Evolutionary conservation across 2,113 vertebrate genomes (phyloP).

Genomic region (Oreochromis niloticus): DNA sequence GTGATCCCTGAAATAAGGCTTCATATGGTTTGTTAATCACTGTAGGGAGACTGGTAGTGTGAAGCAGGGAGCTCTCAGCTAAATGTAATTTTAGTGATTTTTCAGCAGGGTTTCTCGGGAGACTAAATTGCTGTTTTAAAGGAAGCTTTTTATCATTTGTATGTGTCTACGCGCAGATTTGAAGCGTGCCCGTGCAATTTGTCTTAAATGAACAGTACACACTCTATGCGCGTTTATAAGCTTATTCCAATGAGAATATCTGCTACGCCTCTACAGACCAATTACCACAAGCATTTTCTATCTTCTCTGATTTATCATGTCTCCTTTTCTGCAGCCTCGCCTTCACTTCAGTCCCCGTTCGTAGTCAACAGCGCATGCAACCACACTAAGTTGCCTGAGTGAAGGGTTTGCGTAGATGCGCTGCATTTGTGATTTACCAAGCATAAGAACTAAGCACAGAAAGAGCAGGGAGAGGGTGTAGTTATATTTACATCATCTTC

Average conservation of each 20-base stretch:
- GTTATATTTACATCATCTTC: conserved; percentile 31
- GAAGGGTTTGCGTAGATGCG: not conserved
- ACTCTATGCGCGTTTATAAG: not conserved
- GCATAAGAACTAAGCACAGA: not conserved
- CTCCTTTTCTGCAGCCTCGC: not conserved
- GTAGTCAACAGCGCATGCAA: not conserved
- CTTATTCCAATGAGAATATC: not conserved
- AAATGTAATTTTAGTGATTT: conserved; percentile 7
- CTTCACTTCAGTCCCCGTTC: not conserved
- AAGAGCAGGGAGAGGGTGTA: not conserved
- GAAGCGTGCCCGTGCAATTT: not conserved
- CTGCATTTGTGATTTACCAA: not conserved
- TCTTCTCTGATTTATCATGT: conserved; percentile 30
- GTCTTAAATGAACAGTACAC: not conserved
- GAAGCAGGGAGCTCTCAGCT: not conserved
- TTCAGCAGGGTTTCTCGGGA: not conserved
- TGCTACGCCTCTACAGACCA: not conserved
- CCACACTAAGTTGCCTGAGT: not conserved
- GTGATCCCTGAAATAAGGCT: conserved; percentile 16
- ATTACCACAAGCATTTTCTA: not conserved
- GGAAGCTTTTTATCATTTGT: conserved; percentile 15
- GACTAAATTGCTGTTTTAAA: conserved; percentile 24
- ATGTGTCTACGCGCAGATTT: not conserved
- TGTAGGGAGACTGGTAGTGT: not conserved
- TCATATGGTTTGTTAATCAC: conserved; percentile 25